Evolutionary conservation across 1,140 invertebrate species (phyloP), one percentile per base, ranked within the genome.

Genomic region (Heliothis subflexa): DNA sequence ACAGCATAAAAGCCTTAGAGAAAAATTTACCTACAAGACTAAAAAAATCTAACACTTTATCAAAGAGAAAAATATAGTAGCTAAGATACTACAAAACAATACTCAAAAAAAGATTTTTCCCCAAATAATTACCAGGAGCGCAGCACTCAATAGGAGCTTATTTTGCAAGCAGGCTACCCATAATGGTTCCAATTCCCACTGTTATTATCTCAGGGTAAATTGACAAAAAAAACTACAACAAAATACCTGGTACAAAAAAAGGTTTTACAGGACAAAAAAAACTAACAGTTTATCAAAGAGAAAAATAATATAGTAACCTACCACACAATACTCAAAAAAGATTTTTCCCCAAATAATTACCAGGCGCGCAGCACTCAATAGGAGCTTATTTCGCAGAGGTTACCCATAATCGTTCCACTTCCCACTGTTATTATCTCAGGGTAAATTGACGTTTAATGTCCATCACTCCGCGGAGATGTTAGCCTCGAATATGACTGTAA

Each of bases 381-480:
- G 49, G 13, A 16, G 59, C 61, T 50, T 66, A 76, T 76, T 66
- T 55, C 66, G 61, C n/a, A 59, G 40, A 59, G 73, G 18, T 28
- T 18, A 28, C 18, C 45, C 61, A 61, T 76, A 76, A 76, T 76
- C 61, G 61, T 50, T 76, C 74, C 74, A 76, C 74, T 76, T 76
- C 18, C 61, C 74, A 9, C 28, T 50, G 61, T 55, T 50, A 76
- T 76, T 76, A 76, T 76, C 74, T 76, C 33, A 14, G 61, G 21
- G 74, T 76, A 76, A 76, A 76, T 76, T 76, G 74, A 66, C 55
- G 74, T 61, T 76, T 76, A 76, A 76, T 76, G 74, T 66, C 61
- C 54, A 54, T 66, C 74, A 76, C 66, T 76, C 66, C 55, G 50
- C 45, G n/a, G 16, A 57, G 70, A 64, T 54, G 49, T 76, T 76